These are phyloP conservation scores for Lasioglossum leucozonium DNA, from an alignment of 2,888 invertebrate species.

Conservation along the genomic window DNA sequence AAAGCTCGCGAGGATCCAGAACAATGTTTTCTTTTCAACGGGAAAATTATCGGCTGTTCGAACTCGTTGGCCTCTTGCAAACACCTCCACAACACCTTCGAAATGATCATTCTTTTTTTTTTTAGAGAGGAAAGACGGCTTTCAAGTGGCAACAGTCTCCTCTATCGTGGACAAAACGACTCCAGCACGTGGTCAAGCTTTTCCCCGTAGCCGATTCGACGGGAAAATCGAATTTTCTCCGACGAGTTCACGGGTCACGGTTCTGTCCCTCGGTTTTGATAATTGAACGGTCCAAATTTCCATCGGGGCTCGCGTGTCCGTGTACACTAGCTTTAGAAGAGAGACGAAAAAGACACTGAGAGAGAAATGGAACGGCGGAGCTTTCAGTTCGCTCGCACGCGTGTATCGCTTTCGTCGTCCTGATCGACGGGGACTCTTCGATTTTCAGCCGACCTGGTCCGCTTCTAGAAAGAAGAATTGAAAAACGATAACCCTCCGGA, in stretches of 20 bases:
- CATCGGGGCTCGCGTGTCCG: constrained; percentile 48
- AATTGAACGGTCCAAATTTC: constrained; percentile 27
- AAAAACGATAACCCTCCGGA: constrained; percentile 68
- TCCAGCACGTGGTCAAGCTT: not conserved
- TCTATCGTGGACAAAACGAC: not conserved
- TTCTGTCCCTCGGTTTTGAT: constrained; percentile 1
- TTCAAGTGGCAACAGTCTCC: not conserved
- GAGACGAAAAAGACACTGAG: constrained; percentile 57
- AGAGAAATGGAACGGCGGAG: constrained; percentile 20
- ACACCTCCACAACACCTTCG: not conserved
- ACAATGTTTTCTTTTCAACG: not conserved
- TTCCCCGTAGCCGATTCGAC: not conserved
- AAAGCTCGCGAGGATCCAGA: not conserved
- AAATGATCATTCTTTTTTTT: not conserved
- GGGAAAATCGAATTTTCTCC: constrained; percentile 51
- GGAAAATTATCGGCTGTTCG: not conserved
- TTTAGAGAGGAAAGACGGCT: not conserved
- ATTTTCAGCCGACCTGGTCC: constrained; percentile 79
- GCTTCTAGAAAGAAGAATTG: constrained; percentile 80
- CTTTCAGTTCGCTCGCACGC: constrained; percentile 64
- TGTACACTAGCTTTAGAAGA: constrained; percentile 68
- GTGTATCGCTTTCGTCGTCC: constrained; percentile 75
- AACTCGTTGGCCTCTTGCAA: not conserved
- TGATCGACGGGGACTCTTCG: constrained; percentile 69
- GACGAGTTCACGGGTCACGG: not conserved